Conservation (phyloP, 1,140 invertebrate species). For the Vollenhovia emeryi region DNA sequence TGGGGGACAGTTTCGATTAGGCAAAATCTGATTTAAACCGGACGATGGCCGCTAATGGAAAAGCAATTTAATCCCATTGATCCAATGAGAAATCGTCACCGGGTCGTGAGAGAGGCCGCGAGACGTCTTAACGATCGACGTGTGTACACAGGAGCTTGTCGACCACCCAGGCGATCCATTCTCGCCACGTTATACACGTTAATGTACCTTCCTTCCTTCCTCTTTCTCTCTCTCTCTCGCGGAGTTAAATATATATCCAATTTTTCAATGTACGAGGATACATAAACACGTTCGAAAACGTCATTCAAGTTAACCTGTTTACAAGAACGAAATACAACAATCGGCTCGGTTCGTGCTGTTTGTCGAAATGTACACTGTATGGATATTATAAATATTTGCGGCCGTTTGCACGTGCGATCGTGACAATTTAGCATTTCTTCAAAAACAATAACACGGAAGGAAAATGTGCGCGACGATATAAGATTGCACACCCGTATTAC, state of each 20-base stretch:
- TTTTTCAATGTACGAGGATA: conserved; percentile 8
- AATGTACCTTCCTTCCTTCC: neutral
- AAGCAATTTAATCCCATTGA: conserved; percentile 73
- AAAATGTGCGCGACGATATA: neutral
- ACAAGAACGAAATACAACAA: conserved; percentile 6
- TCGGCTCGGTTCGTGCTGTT: conserved; percentile 22
- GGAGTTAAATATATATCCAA: conserved; percentile 28
- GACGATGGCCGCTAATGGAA: conserved; percentile 70
- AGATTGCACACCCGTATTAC: neutral
- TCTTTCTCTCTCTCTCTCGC: no score
- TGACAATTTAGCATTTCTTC: neutral
- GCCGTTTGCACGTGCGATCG: conserved; percentile 18
- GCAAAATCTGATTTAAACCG: conserved; percentile 53
- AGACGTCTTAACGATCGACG: conserved; percentile 21
- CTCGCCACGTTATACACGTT: neutral
- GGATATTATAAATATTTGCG: conserved; percentile 15
- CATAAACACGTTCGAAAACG: neutral
- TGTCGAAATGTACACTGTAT: neutral
- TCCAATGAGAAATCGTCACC: conserved; percentile 66
- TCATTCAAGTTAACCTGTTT: conserved; percentile 11
- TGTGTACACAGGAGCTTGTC: neutral
- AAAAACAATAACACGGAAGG: neutral
- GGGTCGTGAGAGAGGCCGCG: conserved; percentile 36
- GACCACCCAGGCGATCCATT: neutral
- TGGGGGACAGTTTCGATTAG: conserved; percentile 45